Evolutionary conservation across 2,113 vertebrate species (phyloP), one percentile per base, ranked within the genome.

Genomic region (Colossoma macropomum): DNA sequence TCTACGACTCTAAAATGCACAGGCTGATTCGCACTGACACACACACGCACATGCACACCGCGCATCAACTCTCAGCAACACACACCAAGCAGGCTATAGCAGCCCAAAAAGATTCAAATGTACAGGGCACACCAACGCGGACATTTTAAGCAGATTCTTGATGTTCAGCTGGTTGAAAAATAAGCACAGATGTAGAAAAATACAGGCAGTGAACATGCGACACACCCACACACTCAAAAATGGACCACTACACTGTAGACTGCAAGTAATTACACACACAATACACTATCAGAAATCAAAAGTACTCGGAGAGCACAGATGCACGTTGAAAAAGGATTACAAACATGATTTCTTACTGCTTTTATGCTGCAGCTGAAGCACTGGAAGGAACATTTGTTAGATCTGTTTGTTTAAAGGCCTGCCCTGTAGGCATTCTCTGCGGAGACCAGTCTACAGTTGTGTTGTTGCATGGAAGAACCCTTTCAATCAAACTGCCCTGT

Each of bases 1-100:
- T 75, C 28, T 62, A 80, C 27, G 73, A 63, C 77, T 82, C 63
- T 21, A 72, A 69, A 62, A 84, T 45, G 81, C 81, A 77, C 41
- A 74, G 27, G 45, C 78, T 70, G 54, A 80, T 75, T 60, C 80
- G 83, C 28, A 77, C 69, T 65, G 60, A 85, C 80, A 86, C 82
- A 65, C 16, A 9, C 28, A 82, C 60, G 59, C 38, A 73, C 45
- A 79, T 38, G 41, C 30, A 68, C 65, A 68, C 4, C 13, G 11
- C 54, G 74, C 34, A 63, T 25, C 59, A 27, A 23, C 23, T 23
- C 30, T 32, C 63, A 76, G 17, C 28, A 30, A 82, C 38, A 68
- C 59, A 74, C 56, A 75, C 59, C 45, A 75, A 74, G 5, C 56
- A 23, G 28, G 25, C 12, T 27, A 68, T 17, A 38, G 21, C 2